phyloP scores from a whole-genome alignment of 2,888 invertebrate genomes.

The Agrochola lota region DNA sequence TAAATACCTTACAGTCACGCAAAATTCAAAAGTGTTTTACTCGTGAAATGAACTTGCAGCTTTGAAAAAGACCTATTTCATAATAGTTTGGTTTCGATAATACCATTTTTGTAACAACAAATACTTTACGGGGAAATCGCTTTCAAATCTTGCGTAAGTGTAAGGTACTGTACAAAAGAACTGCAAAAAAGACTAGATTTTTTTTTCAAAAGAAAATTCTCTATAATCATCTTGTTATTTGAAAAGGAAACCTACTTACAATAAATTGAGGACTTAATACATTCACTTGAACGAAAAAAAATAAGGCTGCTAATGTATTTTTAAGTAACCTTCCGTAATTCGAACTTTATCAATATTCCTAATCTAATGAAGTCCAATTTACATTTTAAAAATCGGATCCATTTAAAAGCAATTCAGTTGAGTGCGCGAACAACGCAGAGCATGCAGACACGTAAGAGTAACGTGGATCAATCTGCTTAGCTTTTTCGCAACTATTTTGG shows the following conservation, averaged over 20 bases:
- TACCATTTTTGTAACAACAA: no score
- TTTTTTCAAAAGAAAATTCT: conserved; percentile 24
- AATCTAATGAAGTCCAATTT: conserved; percentile 72
- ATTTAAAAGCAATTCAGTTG: conserved; percentile 68
- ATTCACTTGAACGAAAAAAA: conserved; percentile 46
- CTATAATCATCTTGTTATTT: conserved; percentile 44
- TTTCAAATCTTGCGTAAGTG: no score
- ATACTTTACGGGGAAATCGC: no score
- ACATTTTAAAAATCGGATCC: conserved; percentile 68
- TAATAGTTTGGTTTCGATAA: no score
- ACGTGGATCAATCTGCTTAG: conserved; percentile 1
- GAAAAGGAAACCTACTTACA: conserved; percentile 36
- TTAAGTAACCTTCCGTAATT: conserved; percentile 63
- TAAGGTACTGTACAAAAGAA: no score
- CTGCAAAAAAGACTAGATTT: no score
- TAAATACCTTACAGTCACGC: no score
- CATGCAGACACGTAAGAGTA: neutral
- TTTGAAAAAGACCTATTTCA: no score
- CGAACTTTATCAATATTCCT: conserved; percentile 68
- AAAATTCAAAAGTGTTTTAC: no score
- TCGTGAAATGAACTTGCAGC: no score
- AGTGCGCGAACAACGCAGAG: conserved; percentile 57
- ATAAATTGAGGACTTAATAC: conserved; percentile 42
- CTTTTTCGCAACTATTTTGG: no score
- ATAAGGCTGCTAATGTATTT: conserved; percentile 65